Conservation (phyloP, 2,888 invertebrate genomes). For the Xestoiulus laeticollis region DNA sequence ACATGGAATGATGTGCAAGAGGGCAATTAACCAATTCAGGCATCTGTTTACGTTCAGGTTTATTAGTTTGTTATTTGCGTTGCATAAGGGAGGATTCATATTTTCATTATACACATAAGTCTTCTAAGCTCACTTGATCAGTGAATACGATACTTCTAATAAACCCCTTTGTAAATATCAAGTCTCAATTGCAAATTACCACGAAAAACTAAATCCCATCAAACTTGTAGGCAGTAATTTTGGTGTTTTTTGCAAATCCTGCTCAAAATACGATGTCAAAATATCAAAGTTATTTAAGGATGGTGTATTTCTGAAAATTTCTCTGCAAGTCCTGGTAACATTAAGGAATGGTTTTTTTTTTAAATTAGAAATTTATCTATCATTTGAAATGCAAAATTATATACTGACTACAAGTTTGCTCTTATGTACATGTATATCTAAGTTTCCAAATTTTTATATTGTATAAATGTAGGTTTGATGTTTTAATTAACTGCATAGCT, state of each 20-base stretch:
- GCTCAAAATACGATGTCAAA: not conserved
- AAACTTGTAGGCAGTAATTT: not conserved
- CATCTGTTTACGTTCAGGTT: not conserved
- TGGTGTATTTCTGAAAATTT: too few relatives aligned
- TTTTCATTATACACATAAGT: not conserved
- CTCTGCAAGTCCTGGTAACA: too few relatives aligned
- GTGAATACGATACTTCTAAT: not conserved
- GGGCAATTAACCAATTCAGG: not conserved
- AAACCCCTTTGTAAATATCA: not conserved
- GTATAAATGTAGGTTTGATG: too few relatives aligned
- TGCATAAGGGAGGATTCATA: not conserved
- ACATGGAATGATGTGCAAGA: not conserved
- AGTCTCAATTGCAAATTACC: not conserved
- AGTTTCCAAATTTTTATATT: too few relatives aligned
- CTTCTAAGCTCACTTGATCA: not conserved
- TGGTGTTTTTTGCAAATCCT: not conserved
- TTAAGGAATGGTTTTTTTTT: too few relatives aligned
- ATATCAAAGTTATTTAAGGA: not conserved
- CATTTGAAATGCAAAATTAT: too few relatives aligned
- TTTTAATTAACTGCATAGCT: too few relatives aligned
- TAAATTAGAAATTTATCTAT: too few relatives aligned
- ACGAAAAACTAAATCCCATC: not conserved
- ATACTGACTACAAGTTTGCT: too few relatives aligned
- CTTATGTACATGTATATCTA: too few relatives aligned
- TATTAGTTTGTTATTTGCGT: slow-evolving; percentile 2